A percentile compares a stretch with the other conserved stretches of the same genome.
Evolutionary conservation across 2,888 invertebrate species (phyloP).

Genomic region (Xylota sylvarum): DNA sequence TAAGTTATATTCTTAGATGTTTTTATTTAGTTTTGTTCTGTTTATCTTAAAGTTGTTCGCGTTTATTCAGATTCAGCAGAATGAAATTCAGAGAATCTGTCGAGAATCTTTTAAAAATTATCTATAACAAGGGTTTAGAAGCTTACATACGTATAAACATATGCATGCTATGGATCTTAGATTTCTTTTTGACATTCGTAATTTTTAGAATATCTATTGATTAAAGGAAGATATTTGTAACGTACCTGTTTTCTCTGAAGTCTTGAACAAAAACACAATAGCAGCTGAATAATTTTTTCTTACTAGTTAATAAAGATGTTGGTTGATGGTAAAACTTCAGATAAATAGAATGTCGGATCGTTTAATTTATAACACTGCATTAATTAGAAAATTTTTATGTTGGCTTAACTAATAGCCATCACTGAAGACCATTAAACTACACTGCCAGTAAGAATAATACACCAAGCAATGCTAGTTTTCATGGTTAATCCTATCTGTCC

Average conservation of each 20-base stretch:
- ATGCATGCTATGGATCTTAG: background rate
- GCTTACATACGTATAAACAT: background rate
- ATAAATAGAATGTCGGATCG: background rate
- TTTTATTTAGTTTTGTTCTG: background rate
- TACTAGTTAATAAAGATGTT: background rate
- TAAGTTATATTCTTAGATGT: background rate
- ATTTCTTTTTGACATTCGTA: background rate
- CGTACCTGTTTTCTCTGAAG: conserved; percentile 4
- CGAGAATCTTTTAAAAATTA: background rate
- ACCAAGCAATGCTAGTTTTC: background rate
- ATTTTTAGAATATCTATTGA: too few species aligned
- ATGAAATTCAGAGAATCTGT: background rate
- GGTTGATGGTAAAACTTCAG: background rate
- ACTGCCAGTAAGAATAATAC: background rate
- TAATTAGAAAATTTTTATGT: background rate
- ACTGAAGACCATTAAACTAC: background rate
- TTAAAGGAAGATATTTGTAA: background rate
- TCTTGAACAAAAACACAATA: background rate
- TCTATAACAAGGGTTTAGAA: background rate
- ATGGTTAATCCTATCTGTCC: conserved; percentile 4
- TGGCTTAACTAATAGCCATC: background rate
- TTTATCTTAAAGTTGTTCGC: background rate
- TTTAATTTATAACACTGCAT: background rate
- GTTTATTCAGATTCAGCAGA: conserved; percentile 3
- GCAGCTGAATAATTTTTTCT: background rate